Conservation (phyloP, 1,140 invertebrate genomes). For the Thalassaphorura encarpata region DNA sequence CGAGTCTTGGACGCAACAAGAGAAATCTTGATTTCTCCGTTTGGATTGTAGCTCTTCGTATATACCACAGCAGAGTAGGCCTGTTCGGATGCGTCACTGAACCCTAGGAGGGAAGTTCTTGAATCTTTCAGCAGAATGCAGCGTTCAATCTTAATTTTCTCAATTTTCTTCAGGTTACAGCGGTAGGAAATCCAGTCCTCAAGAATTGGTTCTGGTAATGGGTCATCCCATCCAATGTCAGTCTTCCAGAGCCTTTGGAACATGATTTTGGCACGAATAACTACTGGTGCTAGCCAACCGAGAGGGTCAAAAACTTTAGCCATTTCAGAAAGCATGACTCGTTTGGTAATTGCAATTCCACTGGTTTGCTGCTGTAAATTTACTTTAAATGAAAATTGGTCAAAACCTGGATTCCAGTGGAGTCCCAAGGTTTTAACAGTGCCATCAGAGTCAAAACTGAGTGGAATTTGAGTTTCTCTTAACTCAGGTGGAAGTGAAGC, state of each 20-base stretch:
- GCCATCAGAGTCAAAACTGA: background rate
- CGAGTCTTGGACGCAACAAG: conserved; percentile 25
- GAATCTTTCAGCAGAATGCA: background rate
- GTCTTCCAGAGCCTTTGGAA: conserved; percentile 24
- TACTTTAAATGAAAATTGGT: conserved; percentile 17
- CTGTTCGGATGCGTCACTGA: background rate
- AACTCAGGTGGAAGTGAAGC: background rate
- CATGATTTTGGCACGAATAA: conserved; percentile 20
- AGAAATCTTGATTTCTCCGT: background rate
- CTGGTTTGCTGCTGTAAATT: background rate
- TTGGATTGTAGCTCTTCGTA: background rate
- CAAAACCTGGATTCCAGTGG: conserved; percentile 6
- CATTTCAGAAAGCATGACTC: conserved; percentile 19
- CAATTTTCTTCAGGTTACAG: background rate
- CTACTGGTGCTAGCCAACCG: conserved; percentile 15
- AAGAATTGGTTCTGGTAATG: conserved; percentile 19
- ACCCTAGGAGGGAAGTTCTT: background rate
- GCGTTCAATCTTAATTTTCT: background rate
- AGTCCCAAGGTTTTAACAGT: background rate
- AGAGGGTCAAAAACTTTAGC: conserved; percentile 26
- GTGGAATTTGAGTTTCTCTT: background rate
- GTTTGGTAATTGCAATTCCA: conserved; percentile 8
- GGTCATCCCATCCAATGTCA: conserved; percentile 18
- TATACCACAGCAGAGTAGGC: background rate
- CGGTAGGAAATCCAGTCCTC: conserved; percentile 23